phyloP scores from a whole-genome alignment of 2,113 vertebrate genomes.

The cattle (Bos taurus) region DNA sequence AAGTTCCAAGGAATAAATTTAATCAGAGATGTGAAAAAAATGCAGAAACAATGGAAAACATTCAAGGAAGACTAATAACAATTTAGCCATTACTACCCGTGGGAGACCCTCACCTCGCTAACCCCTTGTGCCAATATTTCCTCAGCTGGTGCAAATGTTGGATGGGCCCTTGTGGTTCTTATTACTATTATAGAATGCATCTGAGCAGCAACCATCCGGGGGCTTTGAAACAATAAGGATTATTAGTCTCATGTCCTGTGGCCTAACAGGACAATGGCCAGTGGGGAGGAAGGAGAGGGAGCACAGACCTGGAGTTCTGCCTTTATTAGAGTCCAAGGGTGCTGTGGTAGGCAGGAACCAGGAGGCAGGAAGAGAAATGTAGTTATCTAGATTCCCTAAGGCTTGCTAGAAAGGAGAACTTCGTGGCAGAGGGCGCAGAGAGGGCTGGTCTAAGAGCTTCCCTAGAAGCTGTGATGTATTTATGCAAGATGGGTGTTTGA shows the following conservation, averaged over 20 bases:
- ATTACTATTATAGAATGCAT: neutral
- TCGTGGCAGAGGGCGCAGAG: neutral
- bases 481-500: neutral
- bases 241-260: neutral
- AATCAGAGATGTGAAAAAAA: neutral
- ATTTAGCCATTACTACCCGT: neutral
- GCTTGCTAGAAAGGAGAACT: neutral
- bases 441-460: neutral
- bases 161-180: neutral
- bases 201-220: fast-evolving
- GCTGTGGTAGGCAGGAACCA: neutral
- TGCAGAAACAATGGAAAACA: neutral
- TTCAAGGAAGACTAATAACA: neutral
- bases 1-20: neutral
- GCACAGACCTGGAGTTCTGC: neutral
- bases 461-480: neutral
- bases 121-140: neutral
- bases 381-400: neutral
- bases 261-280: neutral
- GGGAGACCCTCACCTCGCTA: neutral
- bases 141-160: neutral
- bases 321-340: neutral
- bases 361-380: neutral
- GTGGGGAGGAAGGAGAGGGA: neutral
- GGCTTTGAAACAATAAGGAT: neutral